Conservation (phyloP, 2,888 invertebrate species). For the Pyrochroa serraticornis region DNA sequence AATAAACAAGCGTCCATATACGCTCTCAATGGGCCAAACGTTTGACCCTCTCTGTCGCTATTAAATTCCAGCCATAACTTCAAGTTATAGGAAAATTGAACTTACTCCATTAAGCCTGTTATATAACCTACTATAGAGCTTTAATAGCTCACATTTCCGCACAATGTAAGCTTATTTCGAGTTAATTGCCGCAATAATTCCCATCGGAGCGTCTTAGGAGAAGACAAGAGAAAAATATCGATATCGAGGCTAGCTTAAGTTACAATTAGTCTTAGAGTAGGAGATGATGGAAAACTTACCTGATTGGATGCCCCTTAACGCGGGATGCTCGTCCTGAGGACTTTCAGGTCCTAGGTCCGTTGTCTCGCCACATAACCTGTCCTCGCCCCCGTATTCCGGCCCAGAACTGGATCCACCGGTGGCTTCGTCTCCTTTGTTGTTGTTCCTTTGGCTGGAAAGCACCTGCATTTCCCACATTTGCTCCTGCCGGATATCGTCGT, state of each 20-base stretch:
- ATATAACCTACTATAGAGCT: background rate
- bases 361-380: slow-evolving; percentile 58
- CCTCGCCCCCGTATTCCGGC: slow-evolving; percentile 56
- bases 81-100: slow-evolving; percentile 13
- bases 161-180: slow-evolving; percentile 7
- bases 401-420: slow-evolving; percentile 44
- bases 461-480: slow-evolving; percentile 87
- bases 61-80: slow-evolving; percentile 27
- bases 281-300: slow-evolving; percentile 27
- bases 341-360: slow-evolving; percentile 52
- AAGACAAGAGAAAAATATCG: background rate
- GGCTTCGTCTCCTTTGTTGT: slow-evolving; percentile 48
- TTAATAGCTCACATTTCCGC: background rate
- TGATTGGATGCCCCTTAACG: slow-evolving; percentile 65
- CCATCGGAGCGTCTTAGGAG: background rate
- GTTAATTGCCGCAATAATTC: background rate
- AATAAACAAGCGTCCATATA: slow-evolving; percentile 9
- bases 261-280: background rate
- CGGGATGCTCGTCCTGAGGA: slow-evolving; percentile 65
- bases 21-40: slow-evolving; percentile 11
- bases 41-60: slow-evolving; percentile 6
- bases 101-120: background rate
- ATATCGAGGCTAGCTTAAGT: background rate
- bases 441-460: slow-evolving; percentile 64
- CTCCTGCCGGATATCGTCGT: slow-evolving; percentile 89